Percentiles rank a stretch among this genome's conserved stretches.
These are phyloP conservation scores for Rhizoglyphus robini DNA, from an alignment of 1,140 invertebrate species.

Conservation along the genomic window DNA sequence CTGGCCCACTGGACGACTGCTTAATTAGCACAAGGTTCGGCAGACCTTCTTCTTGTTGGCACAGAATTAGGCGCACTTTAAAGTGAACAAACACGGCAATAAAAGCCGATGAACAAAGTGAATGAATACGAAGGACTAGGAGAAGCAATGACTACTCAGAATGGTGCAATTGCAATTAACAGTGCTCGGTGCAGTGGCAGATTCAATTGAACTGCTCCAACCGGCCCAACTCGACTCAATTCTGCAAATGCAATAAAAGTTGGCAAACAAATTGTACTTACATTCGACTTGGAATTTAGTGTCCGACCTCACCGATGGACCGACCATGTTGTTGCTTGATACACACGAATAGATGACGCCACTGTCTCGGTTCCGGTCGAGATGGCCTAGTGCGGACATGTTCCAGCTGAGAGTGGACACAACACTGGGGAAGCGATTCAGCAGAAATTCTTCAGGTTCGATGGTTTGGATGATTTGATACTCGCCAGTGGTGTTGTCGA, in stretches of 20 bases:
- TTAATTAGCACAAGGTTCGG: no score
- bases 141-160: no score
- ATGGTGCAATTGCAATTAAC: no score
- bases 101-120: no score
- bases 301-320: conserved; percentile 55
- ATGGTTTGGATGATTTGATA: conserved; percentile 44
- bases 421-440: conserved; percentile 72
- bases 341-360: conserved; percentile 69
- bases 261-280: conserved; percentile 40
- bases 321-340: conserved; percentile 55
- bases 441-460: conserved; percentile 45
- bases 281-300: conserved; percentile 74
- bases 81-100: no score
- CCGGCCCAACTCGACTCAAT: neutral
- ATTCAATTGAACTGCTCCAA: neutral
- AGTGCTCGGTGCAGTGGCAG: neutral
- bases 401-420: conserved; percentile 67
- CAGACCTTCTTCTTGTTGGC: no score
- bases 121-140: no score
- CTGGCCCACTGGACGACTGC: no score
- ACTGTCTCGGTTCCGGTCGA: conserved; percentile 53
- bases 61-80: no score
- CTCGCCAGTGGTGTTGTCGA: conserved; percentile 22
- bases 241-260: neutral
- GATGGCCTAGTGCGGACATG: conserved; percentile 41